Percentiles rank a stretch among this genome's conserved stretches.
phyloP scores from a whole-genome alignment of 1,140 invertebrate species.

The Eufriesea mexicana region DNA sequence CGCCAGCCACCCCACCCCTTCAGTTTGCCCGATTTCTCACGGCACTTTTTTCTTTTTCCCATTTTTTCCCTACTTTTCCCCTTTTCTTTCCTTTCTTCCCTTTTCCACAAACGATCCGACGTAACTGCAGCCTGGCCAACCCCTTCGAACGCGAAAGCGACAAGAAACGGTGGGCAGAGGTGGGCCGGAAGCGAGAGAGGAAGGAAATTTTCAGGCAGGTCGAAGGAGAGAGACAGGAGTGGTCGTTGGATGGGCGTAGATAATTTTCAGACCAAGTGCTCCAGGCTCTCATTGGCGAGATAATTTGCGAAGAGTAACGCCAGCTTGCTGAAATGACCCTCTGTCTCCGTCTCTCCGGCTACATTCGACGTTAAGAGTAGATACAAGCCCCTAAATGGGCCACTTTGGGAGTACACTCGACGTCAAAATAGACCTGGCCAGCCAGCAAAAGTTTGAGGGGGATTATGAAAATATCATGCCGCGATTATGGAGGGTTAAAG shows the following conservation, averaged over 20 bases:
- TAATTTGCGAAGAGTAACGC: slow-evolving; percentile 64
- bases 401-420: slow-evolving; percentile 32
- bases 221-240: background rate
- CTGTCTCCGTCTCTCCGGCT: slow-evolving; percentile 19
- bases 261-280: slow-evolving; percentile 59
- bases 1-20: slow-evolving; percentile 42
- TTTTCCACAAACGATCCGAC: slow-evolving; percentile 3
- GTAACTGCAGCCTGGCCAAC: slow-evolving; percentile 39
- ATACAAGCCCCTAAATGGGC: slow-evolving; percentile 41
- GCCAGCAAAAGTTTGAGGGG: slow-evolving; percentile 10
- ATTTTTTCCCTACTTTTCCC: slow-evolving; percentile 14
- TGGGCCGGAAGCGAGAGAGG: no score
- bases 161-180: background rate
- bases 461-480: slow-evolving; percentile 51
- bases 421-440: slow-evolving; percentile 30
- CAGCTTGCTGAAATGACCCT: slow-evolving; percentile 56
- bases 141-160: background rate
- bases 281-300: slow-evolving; percentile 42
- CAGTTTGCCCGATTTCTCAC: slow-evolving; percentile 47
- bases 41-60: slow-evolving; percentile 29
- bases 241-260: slow-evolving; percentile 44
- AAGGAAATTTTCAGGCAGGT: slow-evolving; percentile 5
- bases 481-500: slow-evolving; percentile 35
- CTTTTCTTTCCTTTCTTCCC: no score
- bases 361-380: slow-evolving; percentile 28